Evolutionary conservation across 2,113 vertebrate species (phyloP), one percentile per base, ranked within the genome.

Genomic region (Taxidea taxus): DNA sequence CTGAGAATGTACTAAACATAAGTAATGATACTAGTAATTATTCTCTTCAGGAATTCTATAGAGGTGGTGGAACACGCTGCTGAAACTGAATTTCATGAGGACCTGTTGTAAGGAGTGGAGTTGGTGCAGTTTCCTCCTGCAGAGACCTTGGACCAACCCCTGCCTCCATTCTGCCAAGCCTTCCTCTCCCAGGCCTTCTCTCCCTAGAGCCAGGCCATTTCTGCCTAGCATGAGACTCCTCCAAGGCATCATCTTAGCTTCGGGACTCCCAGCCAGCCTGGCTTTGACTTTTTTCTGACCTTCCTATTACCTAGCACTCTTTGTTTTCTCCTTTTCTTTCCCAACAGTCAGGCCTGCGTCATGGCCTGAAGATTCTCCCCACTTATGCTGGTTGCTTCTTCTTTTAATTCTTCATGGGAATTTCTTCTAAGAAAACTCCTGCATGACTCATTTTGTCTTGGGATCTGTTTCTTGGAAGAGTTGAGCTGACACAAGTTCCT

Each of bases 361-460:
- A 29, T 49, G 5, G 14, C 51, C 56, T 84, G 78, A 84, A 75
- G 78, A 12, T 37, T 86, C 34, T 56, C 23, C 7, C 37, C 49
- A 10, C 27, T 15, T 15, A 42, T 37, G 42, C 9, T 49, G 87
- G 39, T 18, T 47, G 15, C 34, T 3, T 11, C 15, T 39, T 49
- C 54, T 42, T 34, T 54, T 94, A 60, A 51, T 68, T 70, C 49
- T 96, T 83, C 6, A 62, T 3, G 49, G 83, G 31, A 13, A 23
- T 75, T 90, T 72, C 47, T 93, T 44, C 84, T 62, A 75, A 75
- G 60, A 95, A 92, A 66, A 87, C 34, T 92, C 21, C n/a, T 10
- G 3, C 8, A 49, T 87, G 88, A 75, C 62, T 83, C 44, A 75
- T 74, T 94, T 94, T 2, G 12, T 74, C 7, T 66, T 95, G 90